phyloP scores from a whole-genome alignment of 1,140 invertebrate genomes.

The Mercenaria mercenaria region DNA sequence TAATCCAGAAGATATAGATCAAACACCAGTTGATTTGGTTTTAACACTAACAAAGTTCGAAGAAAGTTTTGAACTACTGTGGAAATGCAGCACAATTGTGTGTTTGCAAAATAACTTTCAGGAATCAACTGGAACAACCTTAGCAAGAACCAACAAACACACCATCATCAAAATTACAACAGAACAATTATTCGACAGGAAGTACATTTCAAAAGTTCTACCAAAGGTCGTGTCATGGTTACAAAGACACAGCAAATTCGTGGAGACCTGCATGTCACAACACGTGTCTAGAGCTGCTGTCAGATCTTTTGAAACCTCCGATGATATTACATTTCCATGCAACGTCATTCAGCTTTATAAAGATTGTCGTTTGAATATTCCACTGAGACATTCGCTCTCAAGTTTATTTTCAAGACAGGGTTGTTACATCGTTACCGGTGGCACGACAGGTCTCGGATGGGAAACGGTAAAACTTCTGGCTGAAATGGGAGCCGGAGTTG shows the following conservation, averaged over 20 bases:
- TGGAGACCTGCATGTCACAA: too few species aligned
- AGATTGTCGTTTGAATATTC: too few species aligned
- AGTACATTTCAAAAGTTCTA: neutral
- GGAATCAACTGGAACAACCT: neutral
- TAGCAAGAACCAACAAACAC: too few species aligned
- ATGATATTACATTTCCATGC: too few species aligned
- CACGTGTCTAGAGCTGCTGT: too few species aligned
- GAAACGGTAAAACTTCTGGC: conserved; percentile 73
- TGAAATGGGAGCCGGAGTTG: conserved; percentile 69
- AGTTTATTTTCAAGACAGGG: too few species aligned
- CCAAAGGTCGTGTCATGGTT: neutral
- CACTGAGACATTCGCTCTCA: too few species aligned
- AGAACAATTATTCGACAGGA: neutral
- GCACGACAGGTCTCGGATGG: conserved; percentile 79
- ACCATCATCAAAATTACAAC: neutral
- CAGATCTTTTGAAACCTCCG: too few species aligned
- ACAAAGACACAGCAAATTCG: neutral
- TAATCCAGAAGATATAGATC: neutral
- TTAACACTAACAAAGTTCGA: neutral
- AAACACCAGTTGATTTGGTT: neutral
- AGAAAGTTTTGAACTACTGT: neutral
- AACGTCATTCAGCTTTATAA: too few species aligned
- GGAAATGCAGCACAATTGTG: neutral
- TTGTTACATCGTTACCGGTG: conserved; percentile 77
- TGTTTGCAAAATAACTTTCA: neutral